These are phyloP conservation scores for Drosophila kambysellisi DNA, from an alignment of 2,888 invertebrate genomes.

Conservation along the genomic window DNA sequence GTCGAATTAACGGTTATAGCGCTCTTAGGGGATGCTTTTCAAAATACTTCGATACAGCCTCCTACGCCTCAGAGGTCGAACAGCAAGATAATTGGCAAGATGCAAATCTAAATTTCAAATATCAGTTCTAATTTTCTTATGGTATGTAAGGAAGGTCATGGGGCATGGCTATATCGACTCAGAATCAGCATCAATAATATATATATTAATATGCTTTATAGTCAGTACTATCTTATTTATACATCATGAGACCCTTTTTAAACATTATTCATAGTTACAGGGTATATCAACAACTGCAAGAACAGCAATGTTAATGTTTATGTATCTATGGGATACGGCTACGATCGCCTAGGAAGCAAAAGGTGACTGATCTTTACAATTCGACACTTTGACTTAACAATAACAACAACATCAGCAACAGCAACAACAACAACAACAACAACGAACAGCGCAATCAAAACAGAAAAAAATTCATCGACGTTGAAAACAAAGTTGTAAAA, in stretches of 20 bases:
- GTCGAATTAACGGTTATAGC: background rate
- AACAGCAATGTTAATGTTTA: constrained; percentile 68
- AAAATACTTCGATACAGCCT: background rate
- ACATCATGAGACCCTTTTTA: background rate
- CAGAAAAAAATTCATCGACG: constrained; percentile 74
- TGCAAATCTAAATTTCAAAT: background rate
- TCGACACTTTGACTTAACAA: constrained; percentile 76
- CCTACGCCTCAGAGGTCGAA: background rate
- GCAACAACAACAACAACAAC: constrained; percentile 28
- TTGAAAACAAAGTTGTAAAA: constrained; percentile 73
- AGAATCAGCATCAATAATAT: background rate
- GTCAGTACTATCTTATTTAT: background rate
- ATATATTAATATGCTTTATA: background rate
- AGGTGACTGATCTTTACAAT: constrained; percentile 80
- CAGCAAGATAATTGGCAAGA: background rate
- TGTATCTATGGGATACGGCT: constrained; percentile 67
- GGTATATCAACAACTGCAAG: constrained; percentile 14
- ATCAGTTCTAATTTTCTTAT: background rate
- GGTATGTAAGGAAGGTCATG: background rate
- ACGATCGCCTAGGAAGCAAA: constrained; percentile 60
- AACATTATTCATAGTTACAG: background rate
- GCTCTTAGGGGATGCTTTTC: background rate
- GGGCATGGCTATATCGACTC: background rate
- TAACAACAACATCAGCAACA: constrained; percentile 41
- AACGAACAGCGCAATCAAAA: constrained; percentile 70